Percentiles rank a stretch among this genome's conserved stretches.
These are phyloP conservation scores for Megastigmus dorsalis DNA, from an alignment of 2,888 invertebrate species.

Conservation along the genomic window DNA sequence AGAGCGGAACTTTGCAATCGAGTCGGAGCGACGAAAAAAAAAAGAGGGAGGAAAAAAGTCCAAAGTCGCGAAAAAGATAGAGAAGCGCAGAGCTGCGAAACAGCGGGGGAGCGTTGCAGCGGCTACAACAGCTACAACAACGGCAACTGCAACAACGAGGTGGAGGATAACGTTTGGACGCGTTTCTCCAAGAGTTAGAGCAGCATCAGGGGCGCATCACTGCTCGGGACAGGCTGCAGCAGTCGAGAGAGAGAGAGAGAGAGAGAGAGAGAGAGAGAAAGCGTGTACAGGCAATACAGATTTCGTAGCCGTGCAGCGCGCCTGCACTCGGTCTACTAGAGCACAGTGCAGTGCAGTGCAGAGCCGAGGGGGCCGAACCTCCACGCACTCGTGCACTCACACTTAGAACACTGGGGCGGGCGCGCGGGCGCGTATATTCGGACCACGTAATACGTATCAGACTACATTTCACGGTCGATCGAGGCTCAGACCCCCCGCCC, in stretches of 20 bases:
- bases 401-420: too few relatives aligned
- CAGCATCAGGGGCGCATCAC: too few relatives aligned
- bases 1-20: too few relatives aligned
- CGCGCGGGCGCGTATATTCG: too few relatives aligned
- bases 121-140: constrained; percentile 23
- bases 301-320: too few relatives aligned
- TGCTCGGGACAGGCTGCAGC: constrained; percentile 14
- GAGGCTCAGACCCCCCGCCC: constrained; percentile 61
- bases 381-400: too few relatives aligned
- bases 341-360: too few relatives aligned
- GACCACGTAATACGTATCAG: constrained; percentile 66
- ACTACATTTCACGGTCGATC: constrained; percentile 73
- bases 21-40: neutral
- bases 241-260: too few relatives aligned
- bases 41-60: neutral
- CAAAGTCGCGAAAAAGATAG: neutral
- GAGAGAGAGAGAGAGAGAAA: too few relatives aligned
- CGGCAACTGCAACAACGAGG: constrained; percentile 23
- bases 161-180: neutral
- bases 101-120: neutral
- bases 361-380: too few relatives aligned
- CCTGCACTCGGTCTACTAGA: too few relatives aligned
- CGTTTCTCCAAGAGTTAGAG: neutral
- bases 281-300: too few relatives aligned
- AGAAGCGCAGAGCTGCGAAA: neutral